Evolutionary conservation across 1,140 invertebrate species (phyloP).

Genomic region (Coenobita brevimanus): DNA sequence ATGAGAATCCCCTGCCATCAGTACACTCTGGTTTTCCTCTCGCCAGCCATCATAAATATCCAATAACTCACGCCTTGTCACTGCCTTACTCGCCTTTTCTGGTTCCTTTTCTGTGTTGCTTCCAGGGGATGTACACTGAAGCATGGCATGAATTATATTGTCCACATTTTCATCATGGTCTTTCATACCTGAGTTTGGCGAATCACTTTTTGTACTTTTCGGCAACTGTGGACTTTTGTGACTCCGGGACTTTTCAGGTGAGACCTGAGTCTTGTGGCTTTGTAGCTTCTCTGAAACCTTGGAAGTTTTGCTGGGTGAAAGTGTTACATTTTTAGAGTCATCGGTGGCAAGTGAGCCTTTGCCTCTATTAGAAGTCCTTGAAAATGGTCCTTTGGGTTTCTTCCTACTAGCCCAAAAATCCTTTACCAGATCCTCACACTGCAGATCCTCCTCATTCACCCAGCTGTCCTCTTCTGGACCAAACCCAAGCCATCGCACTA

Average conservation of each 20-base stretch:
- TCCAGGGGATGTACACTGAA: slow-evolving; percentile 13
- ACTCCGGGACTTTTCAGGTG: too few species aligned
- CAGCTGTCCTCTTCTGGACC: slow-evolving; percentile 45
- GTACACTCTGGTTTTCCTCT: slow-evolving; percentile 31
- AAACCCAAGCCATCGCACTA: slow-evolving; percentile 54
- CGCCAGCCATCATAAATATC: slow-evolving; percentile 55
- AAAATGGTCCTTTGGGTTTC: background rate
- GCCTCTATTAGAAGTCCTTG: too few species aligned
- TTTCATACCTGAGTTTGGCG: too few species aligned
- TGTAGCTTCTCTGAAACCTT: too few species aligned
- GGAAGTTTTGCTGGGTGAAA: too few species aligned
- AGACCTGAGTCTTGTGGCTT: too few species aligned
- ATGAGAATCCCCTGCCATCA: slow-evolving; percentile 33
- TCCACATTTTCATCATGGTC: too few species aligned
- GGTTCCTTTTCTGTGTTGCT: background rate
- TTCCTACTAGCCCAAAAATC: slow-evolving; percentile 45
- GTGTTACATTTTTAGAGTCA: too few species aligned
- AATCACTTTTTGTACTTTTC: too few species aligned
- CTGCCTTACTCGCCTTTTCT: background rate
- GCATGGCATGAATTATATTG: background rate
- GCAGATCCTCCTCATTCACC: slow-evolving; percentile 62
- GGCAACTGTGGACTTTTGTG: too few species aligned
- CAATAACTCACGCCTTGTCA: slow-evolving; percentile 47
- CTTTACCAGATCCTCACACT: slow-evolving; percentile 36
- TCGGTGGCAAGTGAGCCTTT: too few species aligned